Evolutionary conservation across 1,140 invertebrate genomes (phyloP), one percentile per base, ranked within the genome.

Genomic region (Helicoverpa armigera): DNA sequence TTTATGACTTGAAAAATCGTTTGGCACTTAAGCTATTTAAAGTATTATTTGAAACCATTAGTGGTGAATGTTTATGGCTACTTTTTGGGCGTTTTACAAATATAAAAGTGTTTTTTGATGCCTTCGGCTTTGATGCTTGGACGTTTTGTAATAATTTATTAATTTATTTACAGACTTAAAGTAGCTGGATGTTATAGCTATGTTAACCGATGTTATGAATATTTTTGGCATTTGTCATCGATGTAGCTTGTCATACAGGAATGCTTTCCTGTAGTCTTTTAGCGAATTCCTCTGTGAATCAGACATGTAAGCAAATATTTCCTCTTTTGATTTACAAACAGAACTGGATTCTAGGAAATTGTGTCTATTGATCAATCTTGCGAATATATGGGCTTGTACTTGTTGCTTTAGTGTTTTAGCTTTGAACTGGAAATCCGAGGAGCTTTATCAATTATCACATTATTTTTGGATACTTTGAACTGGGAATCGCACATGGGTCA

Each of bases 1-100:
- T 85, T 85, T 85, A 82, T 82, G 58, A 79, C 69, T 80, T 74
- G 61, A 82, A 69, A 82, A 82, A 85, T 82, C 74, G 79, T 82
- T 85, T 77, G 76, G 78, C 72, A 82, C 81, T 82, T 79, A 69
- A 82, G 81, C 54, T 85, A 82, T 85, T 82, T 82, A 79, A 80
- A 80, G 79, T 80, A 77, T 80, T 79, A 84, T 82, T 80, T 70
- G 51, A 60, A 69, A 16, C 78, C 83, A 85, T 85, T 85, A 85
- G 81, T 63, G 81, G 50, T 29, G 63, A 74, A 54, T 79, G 74
- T 81, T 83, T 77, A 77, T 72, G 61, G 18, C 51, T 79, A 53
- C 69, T 77, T 80, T 56, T 76, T 83, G 50, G 18, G 53, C 63
- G 54, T 82, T 81, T 79, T 75, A 73, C 60, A 67, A 67, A 81